phyloP scores from a whole-genome alignment of 2,113 vertebrate species.

The Lonchura striata region DNA sequence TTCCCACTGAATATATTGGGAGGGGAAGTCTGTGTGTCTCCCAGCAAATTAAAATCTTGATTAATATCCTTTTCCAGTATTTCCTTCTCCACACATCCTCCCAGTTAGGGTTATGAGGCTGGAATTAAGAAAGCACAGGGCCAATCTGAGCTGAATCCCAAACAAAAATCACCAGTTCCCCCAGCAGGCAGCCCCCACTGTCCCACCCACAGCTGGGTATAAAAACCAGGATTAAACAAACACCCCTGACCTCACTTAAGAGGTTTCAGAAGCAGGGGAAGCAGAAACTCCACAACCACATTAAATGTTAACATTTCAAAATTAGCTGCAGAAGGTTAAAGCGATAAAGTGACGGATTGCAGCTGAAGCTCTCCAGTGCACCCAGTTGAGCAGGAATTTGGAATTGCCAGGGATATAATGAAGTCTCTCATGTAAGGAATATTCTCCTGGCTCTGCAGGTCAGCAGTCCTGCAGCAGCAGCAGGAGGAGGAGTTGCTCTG shows the following conservation, averaged over 20 bases:
- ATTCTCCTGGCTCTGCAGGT: background rate
- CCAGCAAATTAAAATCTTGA: background rate
- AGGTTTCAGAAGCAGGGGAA: background rate
- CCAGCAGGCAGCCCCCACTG: background rate
- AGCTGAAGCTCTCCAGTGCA: background rate
- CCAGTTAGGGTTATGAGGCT: accelerated
- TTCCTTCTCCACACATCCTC: background rate
- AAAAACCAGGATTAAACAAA: background rate
- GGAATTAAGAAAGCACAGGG: background rate
- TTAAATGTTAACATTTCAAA: background rate
- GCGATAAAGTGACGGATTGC: background rate
- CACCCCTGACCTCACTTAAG: background rate
- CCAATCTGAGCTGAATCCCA: background rate
- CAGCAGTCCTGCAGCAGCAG: background rate
- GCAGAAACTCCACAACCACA: background rate
- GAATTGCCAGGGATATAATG: background rate
- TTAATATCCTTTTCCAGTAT: background rate
- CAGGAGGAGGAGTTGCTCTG: background rate
- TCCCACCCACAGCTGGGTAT: background rate
- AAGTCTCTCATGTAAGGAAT: background rate
- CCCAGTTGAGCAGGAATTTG: background rate
- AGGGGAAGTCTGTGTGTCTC: background rate
- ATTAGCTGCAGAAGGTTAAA: accelerated
- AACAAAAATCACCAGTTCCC: background rate
- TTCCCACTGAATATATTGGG: background rate